Base-by-base conservation (phyloP, 2,797 vertebrate species). In the Pangasius mekongensis region DNA sequence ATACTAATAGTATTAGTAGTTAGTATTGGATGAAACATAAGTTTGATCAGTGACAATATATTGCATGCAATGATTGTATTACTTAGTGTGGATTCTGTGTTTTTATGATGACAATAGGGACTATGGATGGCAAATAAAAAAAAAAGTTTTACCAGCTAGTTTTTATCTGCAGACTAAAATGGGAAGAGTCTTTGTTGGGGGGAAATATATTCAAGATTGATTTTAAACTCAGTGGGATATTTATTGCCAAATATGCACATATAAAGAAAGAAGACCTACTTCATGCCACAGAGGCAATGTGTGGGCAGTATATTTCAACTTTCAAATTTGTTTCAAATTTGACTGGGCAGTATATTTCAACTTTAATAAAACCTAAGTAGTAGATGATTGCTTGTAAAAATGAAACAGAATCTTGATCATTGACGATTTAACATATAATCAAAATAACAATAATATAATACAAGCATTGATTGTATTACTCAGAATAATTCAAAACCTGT, bases 241-340 rank as follows among this genome's bases (percentile, higher is more conserved):
- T 39, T 36, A 33, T 6, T 56, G 30, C 30, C 27, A 77, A 52
- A 30, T 30, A 52, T 20, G 27, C 60, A 78, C 52, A 62, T 76
- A 6, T n/a, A 73, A 24, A 30, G 43, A 33, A n/a, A 69, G 30
- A 74, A 7, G 1, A 27, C 11, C 20, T 39, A 52, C 22, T 47
- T 43, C 27, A 76, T 76, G 43, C 47, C 47, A 52, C 74, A 52
- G 3, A 76, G 30, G 24, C 24, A n/a, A 52, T 39, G 39, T 39
- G 39, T 39, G 39, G 39, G 39, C 4, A 39, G 39, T 39, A 39
- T 39, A 39, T 39, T 39, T 39, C 39, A 39, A 39, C 39, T 39
- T 39, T 39, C 39, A 39, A 39, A 39, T 39, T 39, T 39, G 39
- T 39, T 71, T 39, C 66, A 56, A 83, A 22, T 87, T 90, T 43